Percentiles rank a stretch among this genome's conserved stretches.
Evolutionary conservation across 2,888 invertebrate genomes (phyloP).

Genomic region (Dryobotodes eremita): DNA sequence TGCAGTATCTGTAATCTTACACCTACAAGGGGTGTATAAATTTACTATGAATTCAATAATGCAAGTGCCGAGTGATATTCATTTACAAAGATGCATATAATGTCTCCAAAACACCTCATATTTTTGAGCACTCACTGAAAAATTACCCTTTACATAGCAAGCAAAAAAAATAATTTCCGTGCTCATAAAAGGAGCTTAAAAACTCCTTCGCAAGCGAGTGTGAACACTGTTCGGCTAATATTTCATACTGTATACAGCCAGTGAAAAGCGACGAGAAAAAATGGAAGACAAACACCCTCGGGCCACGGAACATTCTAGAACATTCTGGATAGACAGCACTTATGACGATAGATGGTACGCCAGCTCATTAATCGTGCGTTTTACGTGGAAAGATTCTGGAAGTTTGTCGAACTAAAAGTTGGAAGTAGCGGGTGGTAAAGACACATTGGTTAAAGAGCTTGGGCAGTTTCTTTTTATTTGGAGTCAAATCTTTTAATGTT

Average conservation of each 20-base stretch:
- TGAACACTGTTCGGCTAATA: slow-evolving; percentile 60
- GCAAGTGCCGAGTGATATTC: not conserved
- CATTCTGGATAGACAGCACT: slow-evolving; percentile 50
- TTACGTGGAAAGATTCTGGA: slow-evolving; percentile 37
- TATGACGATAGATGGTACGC: slow-evolving; percentile 56
- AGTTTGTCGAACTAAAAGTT: slow-evolving; percentile 30
- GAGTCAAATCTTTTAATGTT: not conserved
- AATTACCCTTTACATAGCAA: not conserved
- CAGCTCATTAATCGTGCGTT: slow-evolving; percentile 52
- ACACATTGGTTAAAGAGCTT: slow-evolving; percentile 5
- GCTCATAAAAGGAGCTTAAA: slow-evolving; percentile 49
- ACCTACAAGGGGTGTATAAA: not conserved
- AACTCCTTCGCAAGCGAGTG: slow-evolving; percentile 39
- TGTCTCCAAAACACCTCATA: not conserved
- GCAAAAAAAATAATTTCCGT: slow-evolving; percentile 24
- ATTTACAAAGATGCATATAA: not conserved
- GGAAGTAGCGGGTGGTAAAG: slow-evolving; percentile 7
- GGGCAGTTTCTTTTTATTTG: not conserved
- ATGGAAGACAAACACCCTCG: slow-evolving; percentile 63
- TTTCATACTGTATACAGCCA: slow-evolving; percentile 58
- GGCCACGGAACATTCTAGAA: slow-evolving; percentile 45
- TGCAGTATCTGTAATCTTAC: not conserved
- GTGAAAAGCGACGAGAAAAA: slow-evolving; percentile 58
- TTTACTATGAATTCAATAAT: not conserved
- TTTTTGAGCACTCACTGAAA: not conserved